Percentiles rank a stretch among this genome's conserved stretches.
Conservation (phyloP, 2,113 vertebrate genomes). For the Poeciliopsis retropinna region DNA sequence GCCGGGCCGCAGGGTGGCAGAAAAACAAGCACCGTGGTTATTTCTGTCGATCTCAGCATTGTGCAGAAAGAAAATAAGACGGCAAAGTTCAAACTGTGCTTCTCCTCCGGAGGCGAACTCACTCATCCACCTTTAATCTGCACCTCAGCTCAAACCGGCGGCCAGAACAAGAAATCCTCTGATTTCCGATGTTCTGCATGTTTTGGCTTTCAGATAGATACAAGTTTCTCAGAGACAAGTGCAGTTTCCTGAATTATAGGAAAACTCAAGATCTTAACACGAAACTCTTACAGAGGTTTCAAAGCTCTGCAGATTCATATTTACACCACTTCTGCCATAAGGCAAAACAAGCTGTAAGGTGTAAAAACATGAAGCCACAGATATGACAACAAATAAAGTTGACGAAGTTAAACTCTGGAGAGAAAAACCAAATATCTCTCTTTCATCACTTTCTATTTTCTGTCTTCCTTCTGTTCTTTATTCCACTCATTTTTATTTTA, state of each 20-base stretch:
- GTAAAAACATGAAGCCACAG: not conserved
- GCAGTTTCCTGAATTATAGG: not conserved
- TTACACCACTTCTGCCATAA: not conserved
- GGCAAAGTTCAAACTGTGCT: constrained; percentile 9
- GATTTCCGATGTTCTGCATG: too few species aligned
- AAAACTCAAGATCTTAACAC: not conserved
- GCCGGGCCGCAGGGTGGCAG: not conserved
- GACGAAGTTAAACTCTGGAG: not conserved
- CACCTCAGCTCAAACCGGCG: not conserved
- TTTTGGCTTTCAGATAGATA: too few species aligned
- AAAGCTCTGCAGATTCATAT: not conserved
- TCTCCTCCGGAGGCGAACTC: not conserved
- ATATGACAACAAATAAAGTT: not conserved
- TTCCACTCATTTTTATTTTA: too few species aligned
- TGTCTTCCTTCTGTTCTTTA: not conserved
- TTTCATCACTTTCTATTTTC: not conserved
- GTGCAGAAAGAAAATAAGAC: constrained; percentile 2
- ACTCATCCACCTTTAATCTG: not conserved
- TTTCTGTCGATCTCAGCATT: not conserved
- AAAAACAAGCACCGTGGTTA: constrained; percentile 10
- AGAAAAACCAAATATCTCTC: not conserved
- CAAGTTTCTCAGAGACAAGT: too few species aligned
- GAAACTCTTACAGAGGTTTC: not conserved
- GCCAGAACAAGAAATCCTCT: too few species aligned
- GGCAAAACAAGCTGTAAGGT: not conserved